Evolutionary conservation across 2,797 vertebrate genomes (phyloP), one percentile per base, ranked within the genome.

Genomic region (Hippoglossus hippoglossus): DNA sequence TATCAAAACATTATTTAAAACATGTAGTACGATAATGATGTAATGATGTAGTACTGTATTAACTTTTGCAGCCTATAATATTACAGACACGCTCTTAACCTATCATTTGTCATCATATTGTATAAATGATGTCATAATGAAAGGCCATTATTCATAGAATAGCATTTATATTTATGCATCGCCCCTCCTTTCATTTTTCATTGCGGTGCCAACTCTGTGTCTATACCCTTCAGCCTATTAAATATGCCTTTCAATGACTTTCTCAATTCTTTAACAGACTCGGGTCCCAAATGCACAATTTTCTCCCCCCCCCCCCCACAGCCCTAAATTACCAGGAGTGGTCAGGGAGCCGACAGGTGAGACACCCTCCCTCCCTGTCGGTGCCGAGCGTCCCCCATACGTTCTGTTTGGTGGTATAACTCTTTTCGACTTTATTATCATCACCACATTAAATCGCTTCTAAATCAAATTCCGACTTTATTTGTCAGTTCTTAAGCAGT

Each of bases 191-290:
- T 18, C 18, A 44, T 13, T 39, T 39, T 3, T 39, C 36, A 44
- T 5, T 44, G 16, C 5, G 13, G 47, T 57, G 31, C 63, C 67
- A 68, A 59, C 16, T 39, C 36, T 39, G 36, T 72, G 50, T 81
- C 53, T 66, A 7, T 15, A 56, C 57, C 44, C 64, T 83, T 56
- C 34, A 79, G 80, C 77, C 79, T 74, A 88, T 88, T 75, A 76
- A 88, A 75, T 59, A 63, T 67, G 71, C 75, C 83, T 87, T 84
- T 81, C 77, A 81, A 64, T 68, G 72, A 81, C 82, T 81, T 86
- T 81, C 79, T 69, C 57, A 36, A 26, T 67, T 73, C 67, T 76
- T 71, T 59, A 85, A 73, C 76, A 82, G 59, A 77, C 74, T 28
- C 16, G 55, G 52, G 52, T 83, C 73, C 66, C 63, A 3, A 13